A percentile compares a stretch with the other conserved stretches of the same genome.
Conservation (phyloP, 2,797 vertebrate genomes). For the Eulemur albifrons region DNA sequence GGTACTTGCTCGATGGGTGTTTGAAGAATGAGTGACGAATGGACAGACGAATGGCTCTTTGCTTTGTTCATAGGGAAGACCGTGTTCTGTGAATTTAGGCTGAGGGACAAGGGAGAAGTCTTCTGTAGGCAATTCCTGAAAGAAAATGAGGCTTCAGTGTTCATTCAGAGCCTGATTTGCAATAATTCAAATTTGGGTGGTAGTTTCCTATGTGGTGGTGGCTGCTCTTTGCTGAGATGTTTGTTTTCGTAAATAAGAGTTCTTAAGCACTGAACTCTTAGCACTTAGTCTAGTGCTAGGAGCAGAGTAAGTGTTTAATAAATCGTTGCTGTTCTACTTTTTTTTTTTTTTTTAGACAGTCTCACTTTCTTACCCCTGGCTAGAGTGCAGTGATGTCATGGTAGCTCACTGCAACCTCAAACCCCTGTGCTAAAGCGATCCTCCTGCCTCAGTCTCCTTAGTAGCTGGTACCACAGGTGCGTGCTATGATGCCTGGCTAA, state of each 20-base stretch:
- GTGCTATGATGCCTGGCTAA: no score
- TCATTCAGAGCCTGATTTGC: not conserved
- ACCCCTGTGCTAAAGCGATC: no score
- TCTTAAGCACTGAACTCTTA: not conserved
- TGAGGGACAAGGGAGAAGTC: not conserved
- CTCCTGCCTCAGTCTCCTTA: no score
- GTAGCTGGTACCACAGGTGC: no score
- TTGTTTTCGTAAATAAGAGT: not conserved
- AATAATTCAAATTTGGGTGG: not conserved
- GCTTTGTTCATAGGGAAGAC: not conserved
- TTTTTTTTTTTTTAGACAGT: no score
- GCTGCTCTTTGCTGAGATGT: not conserved
- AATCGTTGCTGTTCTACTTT: not conserved
- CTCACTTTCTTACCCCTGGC: no score
- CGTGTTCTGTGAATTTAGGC: not conserved
- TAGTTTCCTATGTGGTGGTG: not conserved
- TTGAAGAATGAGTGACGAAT: not conserved
- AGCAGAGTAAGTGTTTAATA: not conserved
- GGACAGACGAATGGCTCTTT: not conserved
- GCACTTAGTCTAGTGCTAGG: not conserved
- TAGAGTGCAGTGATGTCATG: no score
- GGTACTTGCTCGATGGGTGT: not conserved
- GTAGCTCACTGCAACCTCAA: no score
- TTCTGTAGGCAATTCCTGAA: not conserved
- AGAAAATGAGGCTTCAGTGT: not conserved